Conservation (phyloP, 1,140 invertebrate species). For the Ceratosolen solmsi region DNA sequence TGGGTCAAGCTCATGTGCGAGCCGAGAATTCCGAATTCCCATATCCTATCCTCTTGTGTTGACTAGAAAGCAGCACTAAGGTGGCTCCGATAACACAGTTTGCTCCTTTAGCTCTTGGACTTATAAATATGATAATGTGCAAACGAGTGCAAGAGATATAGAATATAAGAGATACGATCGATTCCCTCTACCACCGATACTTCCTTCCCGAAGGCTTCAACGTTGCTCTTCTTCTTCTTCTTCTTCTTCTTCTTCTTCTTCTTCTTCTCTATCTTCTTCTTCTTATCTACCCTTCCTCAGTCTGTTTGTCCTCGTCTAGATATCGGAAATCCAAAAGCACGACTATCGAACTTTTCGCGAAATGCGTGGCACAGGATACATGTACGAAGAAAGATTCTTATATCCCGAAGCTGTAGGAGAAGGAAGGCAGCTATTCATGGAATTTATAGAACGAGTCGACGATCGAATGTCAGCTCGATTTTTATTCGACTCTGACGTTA, state of each 20-base stretch:
- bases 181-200: too few relatives aligned
- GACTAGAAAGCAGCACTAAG: background rate
- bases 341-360: constrained; percentile 18
- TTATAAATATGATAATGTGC: constrained; percentile 62
- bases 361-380: background rate
- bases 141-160: constrained; percentile 36
- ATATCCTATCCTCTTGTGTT: background rate
- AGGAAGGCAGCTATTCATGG: background rate
- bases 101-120: constrained; percentile 48
- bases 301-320: background rate
- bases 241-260: background rate
- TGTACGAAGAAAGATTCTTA: constrained; percentile 1
- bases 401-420: background rate
- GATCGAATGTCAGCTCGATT: too few relatives aligned
- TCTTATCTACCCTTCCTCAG: background rate
- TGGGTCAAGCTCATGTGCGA: background rate
- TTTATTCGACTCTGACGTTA: too few relatives aligned
- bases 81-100: constrained; percentile 18
- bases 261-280: background rate
- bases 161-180: constrained; percentile 10
- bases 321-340: constrained; percentile 38
- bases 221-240: background rate
- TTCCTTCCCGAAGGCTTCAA: too few relatives aligned
- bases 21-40: constrained; percentile 17
- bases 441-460: constrained; percentile 12